phyloP scores from a whole-genome alignment of 2,797 vertebrate species.

The Molossus molossus region DNA sequence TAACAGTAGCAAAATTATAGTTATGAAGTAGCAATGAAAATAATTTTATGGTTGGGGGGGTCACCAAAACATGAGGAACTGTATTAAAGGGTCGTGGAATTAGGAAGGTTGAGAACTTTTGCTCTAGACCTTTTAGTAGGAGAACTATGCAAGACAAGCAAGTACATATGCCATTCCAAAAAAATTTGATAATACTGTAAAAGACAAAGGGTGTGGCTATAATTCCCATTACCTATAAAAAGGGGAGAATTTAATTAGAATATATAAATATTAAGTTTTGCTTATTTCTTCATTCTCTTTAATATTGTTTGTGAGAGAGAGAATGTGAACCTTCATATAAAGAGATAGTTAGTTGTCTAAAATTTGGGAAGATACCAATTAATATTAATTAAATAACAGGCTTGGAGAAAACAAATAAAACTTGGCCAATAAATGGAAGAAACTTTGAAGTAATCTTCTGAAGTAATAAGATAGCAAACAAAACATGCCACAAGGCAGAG shows the following conservation, averaged over 20 bases:
- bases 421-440: not conserved
- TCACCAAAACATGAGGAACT: too few species aligned
- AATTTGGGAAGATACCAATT: not conserved
- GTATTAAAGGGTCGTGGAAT: too few species aligned
- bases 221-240: not conserved
- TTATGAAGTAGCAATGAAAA: too few species aligned
- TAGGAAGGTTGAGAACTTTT: too few species aligned
- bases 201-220: not conserved
- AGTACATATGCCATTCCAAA: not conserved
- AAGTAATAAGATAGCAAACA: not conserved
- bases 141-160: slow-evolving; percentile 23
- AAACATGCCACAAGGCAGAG: not conserved
- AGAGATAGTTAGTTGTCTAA: not conserved
- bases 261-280: not conserved
- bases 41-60: too few species aligned
- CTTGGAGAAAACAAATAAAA: not conserved
- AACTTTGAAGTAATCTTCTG: not conserved
- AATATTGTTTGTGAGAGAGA: not conserved
- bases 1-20: too few species aligned
- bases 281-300: not conserved
- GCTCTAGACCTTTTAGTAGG: not conserved
- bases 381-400: not conserved
- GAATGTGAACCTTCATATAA: not conserved
- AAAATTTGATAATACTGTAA: not conserved
- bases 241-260: not conserved